phyloP scores from a whole-genome alignment of 2,888 invertebrate genomes.

The Drosophila leonis region DNA sequence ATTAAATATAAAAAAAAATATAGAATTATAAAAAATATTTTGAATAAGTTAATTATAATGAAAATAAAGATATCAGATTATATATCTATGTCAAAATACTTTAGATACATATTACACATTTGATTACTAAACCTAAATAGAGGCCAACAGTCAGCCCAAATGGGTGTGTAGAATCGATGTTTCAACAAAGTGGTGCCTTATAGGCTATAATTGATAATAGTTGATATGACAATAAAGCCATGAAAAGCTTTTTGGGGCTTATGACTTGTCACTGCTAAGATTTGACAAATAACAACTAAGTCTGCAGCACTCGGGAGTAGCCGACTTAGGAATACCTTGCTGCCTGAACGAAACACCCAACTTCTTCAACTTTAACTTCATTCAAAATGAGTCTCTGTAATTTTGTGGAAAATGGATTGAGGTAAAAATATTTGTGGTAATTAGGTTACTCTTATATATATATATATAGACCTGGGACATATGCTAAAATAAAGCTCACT shows the following conservation, averaged over 20 bases:
- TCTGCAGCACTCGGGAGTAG: not conserved
- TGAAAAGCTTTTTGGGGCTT: constrained; percentile 23
- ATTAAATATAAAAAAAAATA: constrained; percentile 12
- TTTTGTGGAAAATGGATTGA: not conserved
- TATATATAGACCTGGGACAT: too few relatives aligned
- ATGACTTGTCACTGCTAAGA: constrained; percentile 20
- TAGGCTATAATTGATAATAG: constrained; percentile 28
- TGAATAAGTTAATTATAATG: not conserved
- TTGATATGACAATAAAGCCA: constrained; percentile 16
- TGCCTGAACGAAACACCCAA: not conserved
- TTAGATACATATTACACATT: constrained; percentile 9
- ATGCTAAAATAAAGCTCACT: not conserved
- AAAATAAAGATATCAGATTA: not conserved
- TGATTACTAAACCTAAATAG: constrained; percentile 2
- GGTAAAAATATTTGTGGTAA: not conserved
- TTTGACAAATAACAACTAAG: constrained; percentile 35
- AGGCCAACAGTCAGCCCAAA: constrained; percentile 6
- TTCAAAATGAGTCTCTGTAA: not conserved
- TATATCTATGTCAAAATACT: not conserved
- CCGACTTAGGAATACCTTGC: not conserved
- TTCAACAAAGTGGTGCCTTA: constrained; percentile 6
- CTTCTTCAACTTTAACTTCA: too few relatives aligned
- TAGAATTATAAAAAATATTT: not conserved
- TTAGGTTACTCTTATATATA: too few relatives aligned
- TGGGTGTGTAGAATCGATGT: constrained; percentile 25